Percentiles rank a stretch among this genome's conserved stretches.
Conservation (phyloP, 30 jellyfish, hydroid and myxozoan species). For the Turritopsis dohrnii region DNA sequence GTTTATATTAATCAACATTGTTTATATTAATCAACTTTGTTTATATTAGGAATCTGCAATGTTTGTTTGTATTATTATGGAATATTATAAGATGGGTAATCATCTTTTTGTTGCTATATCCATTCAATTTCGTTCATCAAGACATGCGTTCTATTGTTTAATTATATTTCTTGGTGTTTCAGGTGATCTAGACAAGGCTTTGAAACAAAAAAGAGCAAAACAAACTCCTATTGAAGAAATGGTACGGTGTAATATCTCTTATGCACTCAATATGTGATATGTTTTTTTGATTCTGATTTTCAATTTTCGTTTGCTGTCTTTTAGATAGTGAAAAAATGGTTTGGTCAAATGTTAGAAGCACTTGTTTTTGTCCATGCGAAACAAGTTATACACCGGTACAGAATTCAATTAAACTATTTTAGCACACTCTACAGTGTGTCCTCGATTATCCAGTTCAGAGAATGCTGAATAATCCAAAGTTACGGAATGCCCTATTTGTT, state of each 20-base stretch:
- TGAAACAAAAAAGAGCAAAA: constrained; percentile 63
- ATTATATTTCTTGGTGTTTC: not conserved
- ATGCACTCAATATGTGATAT: not conserved
- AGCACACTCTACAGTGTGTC: no score
- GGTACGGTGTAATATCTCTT: constrained; percentile 29
- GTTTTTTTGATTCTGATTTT: not conserved
- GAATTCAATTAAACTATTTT: no score
- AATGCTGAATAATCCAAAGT: no score
- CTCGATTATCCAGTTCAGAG: no score
- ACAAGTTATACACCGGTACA: constrained; percentile 71
- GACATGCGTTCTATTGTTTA: not conserved
- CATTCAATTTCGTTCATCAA: no score
- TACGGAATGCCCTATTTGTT: no score
- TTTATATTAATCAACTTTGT: not conserved
- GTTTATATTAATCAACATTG: no score
- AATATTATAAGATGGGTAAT: constrained; percentile 76
- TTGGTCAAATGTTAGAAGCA: constrained; percentile 87
- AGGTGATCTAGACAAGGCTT: constrained; percentile 84
- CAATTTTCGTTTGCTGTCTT: not conserved
- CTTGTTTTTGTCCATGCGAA: constrained; percentile 77
- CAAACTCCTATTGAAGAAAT: constrained; percentile 58
- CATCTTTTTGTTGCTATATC: no score
- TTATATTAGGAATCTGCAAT: constrained; percentile 79
- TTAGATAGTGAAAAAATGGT: constrained; percentile 76
- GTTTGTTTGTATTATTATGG: constrained; percentile 93